A percentile compares a stretch with the other conserved stretches of the same genome.
These are phyloP conservation scores for Zosterops hypoxanthus DNA, from an alignment of 2,113 vertebrate species.

Conservation along the genomic window DNA sequence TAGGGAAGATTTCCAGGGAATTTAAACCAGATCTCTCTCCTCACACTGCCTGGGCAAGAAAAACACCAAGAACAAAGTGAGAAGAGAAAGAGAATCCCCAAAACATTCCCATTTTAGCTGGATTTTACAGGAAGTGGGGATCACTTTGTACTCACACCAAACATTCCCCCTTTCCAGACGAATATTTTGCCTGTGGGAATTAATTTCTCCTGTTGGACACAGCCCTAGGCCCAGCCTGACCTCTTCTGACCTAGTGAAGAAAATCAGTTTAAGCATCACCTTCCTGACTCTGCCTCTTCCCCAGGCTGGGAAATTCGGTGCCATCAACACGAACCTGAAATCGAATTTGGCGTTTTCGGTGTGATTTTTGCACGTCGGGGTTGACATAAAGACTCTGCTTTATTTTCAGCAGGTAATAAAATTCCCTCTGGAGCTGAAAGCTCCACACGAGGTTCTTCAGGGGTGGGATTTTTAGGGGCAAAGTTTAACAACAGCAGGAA, in stretches of 20 bases:
- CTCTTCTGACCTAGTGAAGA: constrained; percentile 43
- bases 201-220: neutral
- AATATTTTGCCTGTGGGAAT: neutral
- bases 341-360: accelerated
- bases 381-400: neutral
- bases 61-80: neutral
- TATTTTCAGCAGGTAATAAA: neutral
- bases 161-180: neutral
- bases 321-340: neutral
- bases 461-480: neutral
- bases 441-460: neutral
- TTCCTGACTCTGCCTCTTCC: accelerated
- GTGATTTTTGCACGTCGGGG: accelerated
- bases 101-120: neutral
- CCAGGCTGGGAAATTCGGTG: too few species aligned
- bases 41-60: neutral
- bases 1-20: neutral
- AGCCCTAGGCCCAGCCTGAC: constrained; percentile 2
- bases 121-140: neutral
- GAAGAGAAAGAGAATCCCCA: neutral
- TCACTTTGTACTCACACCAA: neutral
- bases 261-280: neutral
- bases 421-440: neutral
- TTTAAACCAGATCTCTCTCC: neutral
- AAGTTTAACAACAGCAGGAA: neutral